Evolutionary conservation across 1,140 invertebrate genomes (phyloP), one percentile per base, ranked within the genome.

Genomic region (Drosophila hydei): DNA sequence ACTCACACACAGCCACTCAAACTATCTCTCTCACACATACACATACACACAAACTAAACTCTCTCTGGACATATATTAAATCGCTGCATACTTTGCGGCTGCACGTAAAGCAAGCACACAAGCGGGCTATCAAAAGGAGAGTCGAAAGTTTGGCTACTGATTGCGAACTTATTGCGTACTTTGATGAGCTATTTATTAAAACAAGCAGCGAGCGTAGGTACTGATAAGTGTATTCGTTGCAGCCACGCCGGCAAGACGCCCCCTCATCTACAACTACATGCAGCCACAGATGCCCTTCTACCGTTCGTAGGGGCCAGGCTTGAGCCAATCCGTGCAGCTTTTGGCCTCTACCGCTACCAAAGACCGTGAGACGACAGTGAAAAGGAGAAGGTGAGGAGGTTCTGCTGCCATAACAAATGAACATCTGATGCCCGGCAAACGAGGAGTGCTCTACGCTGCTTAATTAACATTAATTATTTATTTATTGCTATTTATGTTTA

Each of bases 251-350:
- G 84, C 78, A 4, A 67, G 89, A 52, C 60, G 85, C 51, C 89
- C 89, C 12, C 68, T 91, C 25, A 77, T 91, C 33, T 91, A 91
- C 52, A 91, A 91, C 58, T 91, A 91, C 47, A 67, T 91, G 59
- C 85, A 90, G 48, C 81, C 79, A 27, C 80, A 87, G 51, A 45
- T 70, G 8, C 89, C 89, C 36, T 91, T 75, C 55, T 91, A 79
- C 62, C 76, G 84, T 36, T 72, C 84, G 45, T 89, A 77, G 48
- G 19, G 21, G 12, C 21, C 16, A 0, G 30, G 16, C 42, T 43
- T 63, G 73, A 77, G 80, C 73, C 73, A 68, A 81, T 87, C 72
- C 62, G 56, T 58, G 72, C 75, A 77, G 75, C 75, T 71, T 51
- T 67, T 19, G 54, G 55, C 51, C 67, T 52, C 55, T 18, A 58